Evolutionary conservation across 2,888 invertebrate genomes (phyloP), one percentile per base, ranked within the genome.

Genomic region (Campopleginae sp.): DNA sequence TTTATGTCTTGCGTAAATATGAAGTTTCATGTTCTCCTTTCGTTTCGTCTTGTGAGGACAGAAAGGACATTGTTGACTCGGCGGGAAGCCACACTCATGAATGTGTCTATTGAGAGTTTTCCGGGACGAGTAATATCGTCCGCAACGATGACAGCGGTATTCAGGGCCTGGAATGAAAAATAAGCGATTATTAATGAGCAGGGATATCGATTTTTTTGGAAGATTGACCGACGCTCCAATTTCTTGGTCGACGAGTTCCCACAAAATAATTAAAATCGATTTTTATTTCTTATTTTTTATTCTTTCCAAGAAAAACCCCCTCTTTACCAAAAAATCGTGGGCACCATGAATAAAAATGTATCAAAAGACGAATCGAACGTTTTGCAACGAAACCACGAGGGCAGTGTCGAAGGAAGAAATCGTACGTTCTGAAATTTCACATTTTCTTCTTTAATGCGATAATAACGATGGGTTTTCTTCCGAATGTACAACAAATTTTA

Each of bases 51-150:
- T 91, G 70, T 90, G 89, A 17, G 92, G 89, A 86, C 95, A 95
- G 87, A 94, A 92, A 17, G 91, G 91, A 87, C 95, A 95, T 78
- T 92, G 92, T 87, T 95, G 94, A 61, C 94, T 94, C 6, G 95
- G 94, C 83, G 92, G 92, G 19, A 94, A 92, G 61, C 95, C 95
- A 87, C 95, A 95, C 88, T 95, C 95, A 70, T 94, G 93, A 84
- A 95, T 88, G 88, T 95, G 95, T 10, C 95, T 93, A 63, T 93
- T 93, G 70, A 95, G 90, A 88, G 94, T 95, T 89, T 94, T 94
- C 89, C 94, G 94, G 89, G 95, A 94, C 58, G 94, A 94, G 90
- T 95, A 95, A 63, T 91, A 91, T 89, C 94, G 95, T 31, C 93
- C 92, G 87, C 95, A 95, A 46, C 63, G 81, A 31, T 48, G 61